Conservation (phyloP, 1,140 invertebrate genomes). For the Saxidomus purpurata region DNA sequence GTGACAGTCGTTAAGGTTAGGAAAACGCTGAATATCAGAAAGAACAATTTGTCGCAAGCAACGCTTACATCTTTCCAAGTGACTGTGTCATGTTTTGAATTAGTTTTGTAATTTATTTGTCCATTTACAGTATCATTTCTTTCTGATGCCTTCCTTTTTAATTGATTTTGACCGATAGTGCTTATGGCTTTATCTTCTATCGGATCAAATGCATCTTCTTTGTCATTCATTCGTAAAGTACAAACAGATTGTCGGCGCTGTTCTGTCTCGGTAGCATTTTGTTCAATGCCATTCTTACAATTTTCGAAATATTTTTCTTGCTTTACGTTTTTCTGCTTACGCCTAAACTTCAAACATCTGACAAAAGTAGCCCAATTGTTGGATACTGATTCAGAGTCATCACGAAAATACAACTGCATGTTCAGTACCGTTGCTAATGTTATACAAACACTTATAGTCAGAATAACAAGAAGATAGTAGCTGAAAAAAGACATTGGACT, state of each 20-base stretch:
- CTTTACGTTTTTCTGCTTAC: not conserved
- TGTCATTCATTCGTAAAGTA: no score
- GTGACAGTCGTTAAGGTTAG: not conserved
- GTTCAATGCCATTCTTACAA: no score
- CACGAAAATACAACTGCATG: slow-evolving; percentile 26
- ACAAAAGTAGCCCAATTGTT: not conserved
- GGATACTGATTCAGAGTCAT: slow-evolving; percentile 18
- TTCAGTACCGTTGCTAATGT: not conserved
- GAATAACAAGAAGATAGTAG: slow-evolving; percentile 33
- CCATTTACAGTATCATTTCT: not conserved
- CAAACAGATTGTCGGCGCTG: no score
- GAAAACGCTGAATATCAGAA: not conserved
- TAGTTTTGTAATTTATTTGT: not conserved
- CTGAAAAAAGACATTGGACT: slow-evolving; percentile 82
- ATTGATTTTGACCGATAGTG: no score
- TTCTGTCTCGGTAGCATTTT: no score
- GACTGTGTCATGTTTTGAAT: not conserved
- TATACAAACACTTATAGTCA: slow-evolving; percentile 42
- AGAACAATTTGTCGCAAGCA: not conserved
- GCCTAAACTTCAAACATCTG: not conserved
- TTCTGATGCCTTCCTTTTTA: not conserved
- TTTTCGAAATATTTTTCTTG: no score
- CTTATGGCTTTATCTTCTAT: no score
- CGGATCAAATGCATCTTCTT: no score
- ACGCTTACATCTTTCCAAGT: slow-evolving; percentile 9